Percentiles rank a stretch among this genome's conserved stretches.
Conservation (phyloP, 2,113 vertebrate genomes). For the Reinhardtius hippoglossoides region DNA sequence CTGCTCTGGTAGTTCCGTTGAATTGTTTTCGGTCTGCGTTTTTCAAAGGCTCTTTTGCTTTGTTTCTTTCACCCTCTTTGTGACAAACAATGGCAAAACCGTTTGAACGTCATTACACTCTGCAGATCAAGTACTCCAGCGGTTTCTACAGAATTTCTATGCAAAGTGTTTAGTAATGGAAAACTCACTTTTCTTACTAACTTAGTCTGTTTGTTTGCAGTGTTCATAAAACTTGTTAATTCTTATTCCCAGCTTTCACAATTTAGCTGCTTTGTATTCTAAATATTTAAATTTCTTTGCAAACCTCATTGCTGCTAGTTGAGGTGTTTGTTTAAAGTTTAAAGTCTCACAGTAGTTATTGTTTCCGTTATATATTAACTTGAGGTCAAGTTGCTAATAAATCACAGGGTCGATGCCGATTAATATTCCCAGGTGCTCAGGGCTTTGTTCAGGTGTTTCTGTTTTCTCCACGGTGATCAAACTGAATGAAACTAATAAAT, state of each 20-base stretch:
- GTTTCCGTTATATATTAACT: background rate
- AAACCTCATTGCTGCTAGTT: background rate
- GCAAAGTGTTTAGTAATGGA: slow-evolving; percentile 24
- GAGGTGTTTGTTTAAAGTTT: background rate
- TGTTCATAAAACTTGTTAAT: background rate
- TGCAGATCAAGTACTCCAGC: no score
- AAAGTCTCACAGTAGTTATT: background rate
- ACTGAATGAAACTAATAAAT: slow-evolving; percentile 55
- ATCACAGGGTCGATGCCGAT: slow-evolving; percentile 13
- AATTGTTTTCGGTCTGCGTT: slow-evolving; percentile 1
- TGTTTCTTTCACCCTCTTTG: slow-evolving; percentile 2
- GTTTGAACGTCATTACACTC: background rate
- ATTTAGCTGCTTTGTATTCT: background rate
- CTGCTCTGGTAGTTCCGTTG: slow-evolving; percentile 17
- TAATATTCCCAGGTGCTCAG: slow-evolving; percentile 16
- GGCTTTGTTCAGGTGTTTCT: slow-evolving; percentile 43
- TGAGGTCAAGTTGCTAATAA: slow-evolving; percentile 14
- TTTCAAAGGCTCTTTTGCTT: slow-evolving; percentile 1
- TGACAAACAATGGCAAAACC: slow-evolving; percentile 25
- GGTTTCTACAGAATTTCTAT: background rate
- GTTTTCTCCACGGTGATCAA: slow-evolving; percentile 41
- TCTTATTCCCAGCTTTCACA: background rate
- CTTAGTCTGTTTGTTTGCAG: background rate
- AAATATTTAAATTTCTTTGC: background rate
- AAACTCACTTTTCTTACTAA: background rate